A percentile compares a stretch with the other conserved stretches of the same genome.
Conservation (phyloP, 2,888 invertebrate species). For the Drosophila atroscutellata region DNA sequence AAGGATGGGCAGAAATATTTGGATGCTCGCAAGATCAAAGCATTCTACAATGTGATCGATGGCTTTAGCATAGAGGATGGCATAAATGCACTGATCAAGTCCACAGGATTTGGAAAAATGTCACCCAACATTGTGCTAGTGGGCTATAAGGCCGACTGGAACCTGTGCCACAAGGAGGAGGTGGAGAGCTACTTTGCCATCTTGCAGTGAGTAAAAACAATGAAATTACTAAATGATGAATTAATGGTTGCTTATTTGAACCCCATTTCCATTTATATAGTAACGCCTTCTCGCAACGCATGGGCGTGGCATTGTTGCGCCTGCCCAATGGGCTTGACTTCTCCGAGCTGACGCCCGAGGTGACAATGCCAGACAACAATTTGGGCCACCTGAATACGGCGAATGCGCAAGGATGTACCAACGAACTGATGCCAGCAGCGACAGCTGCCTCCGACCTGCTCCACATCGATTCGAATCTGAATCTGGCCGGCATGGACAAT, state of each 20-base stretch:
- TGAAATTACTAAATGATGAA: background rate
- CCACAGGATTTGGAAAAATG: slow-evolving; percentile 95
- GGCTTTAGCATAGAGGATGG: slow-evolving; percentile 91
- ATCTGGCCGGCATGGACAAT: slow-evolving; percentile 86
- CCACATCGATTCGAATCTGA: slow-evolving; percentile 91
- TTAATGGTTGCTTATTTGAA: background rate
- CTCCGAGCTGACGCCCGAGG: slow-evolving; percentile 85
- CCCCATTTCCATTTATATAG: slow-evolving; percentile 85
- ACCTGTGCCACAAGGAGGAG: slow-evolving; percentile 89
- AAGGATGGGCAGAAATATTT: slow-evolving; percentile 93
- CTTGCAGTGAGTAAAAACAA: slow-evolving; percentile 91
- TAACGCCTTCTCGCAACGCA: slow-evolving; percentile 96
- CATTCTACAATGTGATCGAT: slow-evolving; percentile 93
- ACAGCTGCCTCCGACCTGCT: slow-evolving; percentile 85
- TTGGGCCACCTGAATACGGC: slow-evolving; percentile 73
- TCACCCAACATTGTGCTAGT: slow-evolving; percentile 96
- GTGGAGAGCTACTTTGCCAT: slow-evolving; percentile 96
- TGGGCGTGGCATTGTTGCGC: slow-evolving; percentile 95
- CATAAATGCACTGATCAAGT: slow-evolving; percentile 93
- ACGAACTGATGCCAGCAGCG: slow-evolving; percentile 76
- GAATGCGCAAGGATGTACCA: slow-evolving; percentile 80
- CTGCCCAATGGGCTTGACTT: slow-evolving; percentile 94
- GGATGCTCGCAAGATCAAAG: slow-evolving; percentile 92
- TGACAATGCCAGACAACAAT: slow-evolving; percentile 65
- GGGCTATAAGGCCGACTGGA: slow-evolving; percentile 98